Base-by-base conservation (phyloP, 2,888 invertebrate species). In the Pterostichus niger region DNA sequence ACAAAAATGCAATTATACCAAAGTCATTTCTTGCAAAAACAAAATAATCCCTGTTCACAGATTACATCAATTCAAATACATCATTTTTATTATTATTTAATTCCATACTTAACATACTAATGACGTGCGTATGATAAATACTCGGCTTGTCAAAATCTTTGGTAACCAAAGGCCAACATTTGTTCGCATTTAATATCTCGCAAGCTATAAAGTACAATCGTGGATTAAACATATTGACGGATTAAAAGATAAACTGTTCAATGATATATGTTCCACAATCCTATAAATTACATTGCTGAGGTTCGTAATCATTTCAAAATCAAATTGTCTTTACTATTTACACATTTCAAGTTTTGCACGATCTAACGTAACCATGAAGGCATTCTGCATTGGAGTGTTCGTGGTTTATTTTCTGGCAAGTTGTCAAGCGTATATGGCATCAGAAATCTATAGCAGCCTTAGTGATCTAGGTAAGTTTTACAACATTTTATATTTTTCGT, bases 191-290 rank as follows among this genome's bases (percentile, higher is more conserved):
- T 54, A 54, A 54, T 54, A 54, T 54, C 59, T 59, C 1, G 2
- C 13, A n/a, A 49, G 49, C 49, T 64, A n/a, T 35, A n/a, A 31
- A 24, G 33, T 64, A 64, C 13, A 64, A 31, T 40, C 33, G 13
- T 44, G 44, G 71, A 71, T 71, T 71, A 71, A 64, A 10, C 24
- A 31, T 9, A 17, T 7, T 44, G 31, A 15, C 6, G 71, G 71
- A 71, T 71, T 71, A 71, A 71, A 13, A 35, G 71, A 71, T 71
- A 71, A 71, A 44, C 35, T 6, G 15, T n/a, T 13, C 13, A 40
- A 71, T 71, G 40, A 13, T 13, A 71, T 33, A 64, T 10, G 44
- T 44, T 7, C 44, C 1, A 7, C 7, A 11, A 44, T 44, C 44
- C 13, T 49, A 49, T 49, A 49, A 49, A 49, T 49, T 11, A 40